Conservation (phyloP, 2,888 invertebrate genomes). For the Plebejus melissa region DNA sequence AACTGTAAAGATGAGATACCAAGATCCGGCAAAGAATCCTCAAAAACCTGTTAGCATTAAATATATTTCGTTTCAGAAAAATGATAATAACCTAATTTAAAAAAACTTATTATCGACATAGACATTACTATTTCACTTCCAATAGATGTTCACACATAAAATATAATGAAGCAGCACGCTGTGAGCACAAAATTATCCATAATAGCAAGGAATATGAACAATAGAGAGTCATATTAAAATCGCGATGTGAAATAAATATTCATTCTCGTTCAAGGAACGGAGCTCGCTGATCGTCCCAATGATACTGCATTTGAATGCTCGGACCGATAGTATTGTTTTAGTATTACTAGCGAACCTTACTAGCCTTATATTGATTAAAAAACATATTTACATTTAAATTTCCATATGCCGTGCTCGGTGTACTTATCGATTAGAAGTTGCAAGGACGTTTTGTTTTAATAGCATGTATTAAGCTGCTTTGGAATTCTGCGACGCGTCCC, state of each 20-base stretch:
- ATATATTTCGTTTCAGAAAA: neutral
- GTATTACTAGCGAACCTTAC: constrained; percentile 47
- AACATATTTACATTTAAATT: constrained; percentile 68
- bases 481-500: constrained; percentile 33
- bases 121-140: neutral
- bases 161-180: constrained; percentile 29
- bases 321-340: constrained; percentile 66
- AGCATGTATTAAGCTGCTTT: constrained; percentile 36
- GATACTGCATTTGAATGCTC: constrained; percentile 69
- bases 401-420: constrained; percentile 71
- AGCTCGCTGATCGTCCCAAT: constrained; percentile 53
- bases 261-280: constrained; percentile 59
- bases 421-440: constrained; percentile 64
- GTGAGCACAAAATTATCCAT: constrained; percentile 34
- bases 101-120: neutral
- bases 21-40: neutral
- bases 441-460: constrained; percentile 42
- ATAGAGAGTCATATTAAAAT: constrained; percentile 52
- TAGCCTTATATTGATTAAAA: constrained; percentile 70
- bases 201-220: constrained; percentile 62
- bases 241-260: constrained; percentile 68
- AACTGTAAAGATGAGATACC: neutral
- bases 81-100: neutral
- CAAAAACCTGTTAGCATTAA: neutral
- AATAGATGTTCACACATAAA: constrained; percentile 18